Percentiles rank a stretch among this genome's conserved stretches.
Evolutionary conservation across 2,113 vertebrate genomes (phyloP).

Genomic region (Hippocampus comes): DNA sequence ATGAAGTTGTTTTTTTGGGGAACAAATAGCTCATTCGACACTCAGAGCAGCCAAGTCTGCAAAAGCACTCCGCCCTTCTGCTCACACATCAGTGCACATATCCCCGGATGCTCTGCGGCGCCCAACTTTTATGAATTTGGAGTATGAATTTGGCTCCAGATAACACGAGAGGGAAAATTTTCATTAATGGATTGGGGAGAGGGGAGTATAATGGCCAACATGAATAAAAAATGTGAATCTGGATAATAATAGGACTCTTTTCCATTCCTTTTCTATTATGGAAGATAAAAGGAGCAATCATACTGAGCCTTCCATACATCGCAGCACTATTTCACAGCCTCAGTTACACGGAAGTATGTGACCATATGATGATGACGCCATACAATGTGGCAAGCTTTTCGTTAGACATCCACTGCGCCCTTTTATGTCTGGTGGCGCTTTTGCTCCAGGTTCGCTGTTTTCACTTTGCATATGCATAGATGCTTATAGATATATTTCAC

Average conservation of each 20-base stretch:
- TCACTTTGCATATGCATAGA: too few relatives aligned
- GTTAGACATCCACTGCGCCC: too few relatives aligned
- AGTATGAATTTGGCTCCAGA: constrained; percentile 51
- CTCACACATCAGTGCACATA: constrained; percentile 41
- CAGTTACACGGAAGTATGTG: too few relatives aligned
- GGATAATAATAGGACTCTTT: background rate
- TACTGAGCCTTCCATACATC: too few relatives aligned
- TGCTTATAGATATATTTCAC: too few relatives aligned
- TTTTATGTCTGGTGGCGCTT: too few relatives aligned
- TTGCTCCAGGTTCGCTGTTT: too few relatives aligned
- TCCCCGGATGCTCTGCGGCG: constrained; percentile 41
- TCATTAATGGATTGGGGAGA: background rate
- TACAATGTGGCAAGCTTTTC: too few relatives aligned
- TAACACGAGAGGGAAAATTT: constrained; percentile 25
- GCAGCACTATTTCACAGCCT: too few relatives aligned
- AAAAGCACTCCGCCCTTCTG: constrained; percentile 35
- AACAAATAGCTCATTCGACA: constrained; percentile 21
- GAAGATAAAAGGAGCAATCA: too few relatives aligned
- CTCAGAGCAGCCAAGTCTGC: constrained; percentile 21
- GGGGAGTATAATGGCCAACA: background rate
- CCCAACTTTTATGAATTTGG: constrained; percentile 56
- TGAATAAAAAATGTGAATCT: background rate
- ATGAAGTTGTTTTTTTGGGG: constrained; percentile 5
- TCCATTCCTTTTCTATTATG: background rate
- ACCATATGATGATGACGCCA: too few relatives aligned